Percentiles rank a stretch among this genome's conserved stretches.
Evolutionary conservation across 1,140 invertebrate species (phyloP).

Genomic region (Lucilia cuprina): DNA sequence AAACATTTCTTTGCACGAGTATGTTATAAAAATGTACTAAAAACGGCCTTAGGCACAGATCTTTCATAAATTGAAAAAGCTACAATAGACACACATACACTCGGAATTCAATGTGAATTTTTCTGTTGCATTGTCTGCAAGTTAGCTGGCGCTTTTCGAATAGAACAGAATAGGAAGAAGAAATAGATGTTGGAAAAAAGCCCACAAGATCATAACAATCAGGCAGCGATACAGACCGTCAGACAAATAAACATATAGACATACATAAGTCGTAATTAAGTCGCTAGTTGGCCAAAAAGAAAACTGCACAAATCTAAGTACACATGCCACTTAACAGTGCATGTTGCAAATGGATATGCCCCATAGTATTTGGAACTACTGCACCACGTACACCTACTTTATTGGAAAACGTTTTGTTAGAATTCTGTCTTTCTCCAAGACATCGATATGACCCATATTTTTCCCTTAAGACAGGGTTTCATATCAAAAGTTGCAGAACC

Average conservation of each 20-base stretch:
- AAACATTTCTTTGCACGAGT: not conserved
- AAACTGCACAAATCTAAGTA: not conserved
- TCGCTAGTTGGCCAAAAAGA: slow-evolving; percentile 17
- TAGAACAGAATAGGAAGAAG: too few species aligned
- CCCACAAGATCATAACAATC: not conserved
- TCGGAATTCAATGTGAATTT: not conserved
- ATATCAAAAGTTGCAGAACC: too few species aligned
- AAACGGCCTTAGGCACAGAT: not conserved
- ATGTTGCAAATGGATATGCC: not conserved
- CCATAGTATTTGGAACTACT: not conserved
- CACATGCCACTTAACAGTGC: not conserved
- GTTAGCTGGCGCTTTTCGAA: not conserved
- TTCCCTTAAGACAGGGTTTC: too few species aligned
- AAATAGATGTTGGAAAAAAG: not conserved
- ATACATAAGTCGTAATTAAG: slow-evolving; percentile 29
- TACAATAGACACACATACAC: not conserved
- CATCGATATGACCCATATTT: too few species aligned
- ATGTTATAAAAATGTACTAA: not conserved
- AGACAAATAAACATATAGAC: not conserved
- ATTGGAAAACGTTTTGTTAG: too few species aligned
- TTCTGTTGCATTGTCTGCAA: not conserved
- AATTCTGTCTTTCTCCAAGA: too few species aligned
- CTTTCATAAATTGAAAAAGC: slow-evolving; percentile 7
- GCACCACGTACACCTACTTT: too few species aligned
- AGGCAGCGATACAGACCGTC: not conserved